Base-by-base conservation (phyloP, 2,888 invertebrate genomes). In the Conistra vaccinii region DNA sequence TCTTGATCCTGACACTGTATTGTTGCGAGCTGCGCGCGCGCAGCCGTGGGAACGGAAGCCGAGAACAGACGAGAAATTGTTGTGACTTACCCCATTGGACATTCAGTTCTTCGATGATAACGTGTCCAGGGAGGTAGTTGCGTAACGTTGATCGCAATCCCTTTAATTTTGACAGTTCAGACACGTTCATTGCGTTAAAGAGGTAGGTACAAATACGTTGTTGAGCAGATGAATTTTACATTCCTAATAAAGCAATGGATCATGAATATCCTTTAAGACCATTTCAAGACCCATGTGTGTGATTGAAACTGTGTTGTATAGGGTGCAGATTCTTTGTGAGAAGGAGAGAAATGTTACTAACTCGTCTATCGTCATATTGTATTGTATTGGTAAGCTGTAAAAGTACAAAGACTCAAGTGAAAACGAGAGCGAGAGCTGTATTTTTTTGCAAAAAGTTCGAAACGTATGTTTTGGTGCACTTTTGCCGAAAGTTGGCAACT, bases 1-100 rank as follows among this genome's bases (percentile, higher is more conserved):
- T 60, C 51, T 73, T 51, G 73, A 73, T 73, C 75, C 73, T 73
- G 73, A 74, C 51, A 73, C 75, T 61, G 60, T 42, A 74, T 73
- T 74, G 73, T 73, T 32, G 7, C 12, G n/a, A 60, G 39, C 1
- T 9, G 14, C 23, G 35, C 48, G 45, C 57, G 32, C 45, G 14
- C 26, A 0, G 10, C 32, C 58, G 29, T 51, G 51, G 32, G 73
- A 60, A n/a, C 42, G 42, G 60, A 51, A 32, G n/a, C 10, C 7
- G n/a, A 42, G 10, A 60, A 32, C 20, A 69, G 3, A 7, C 20
- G 32, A 72, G 20, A 55, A 14, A 70, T 57, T 35, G 20, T 51
- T n/a, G 29, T 39, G 48, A 29, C 39, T 73, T 60, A 42, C 74
- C 10, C 74, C 10, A 42, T 1, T 42, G 17, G 4, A 42, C 26